Evolutionary conservation across 2,113 vertebrate species (phyloP).

Genomic region (Chiloscyllium plagiosum): DNA sequence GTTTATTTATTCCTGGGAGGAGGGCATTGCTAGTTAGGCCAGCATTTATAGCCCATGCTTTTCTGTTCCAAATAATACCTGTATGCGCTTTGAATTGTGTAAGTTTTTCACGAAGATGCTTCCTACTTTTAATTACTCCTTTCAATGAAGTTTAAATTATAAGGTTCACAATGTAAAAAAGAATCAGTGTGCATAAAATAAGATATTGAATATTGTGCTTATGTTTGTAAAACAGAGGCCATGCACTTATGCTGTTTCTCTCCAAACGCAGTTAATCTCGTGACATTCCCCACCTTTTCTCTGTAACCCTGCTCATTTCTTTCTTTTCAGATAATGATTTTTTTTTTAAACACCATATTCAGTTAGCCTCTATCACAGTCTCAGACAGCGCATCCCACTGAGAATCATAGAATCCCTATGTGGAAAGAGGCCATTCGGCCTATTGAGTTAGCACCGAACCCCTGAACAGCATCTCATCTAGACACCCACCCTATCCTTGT

Average conservation of each 20-base stretch:
- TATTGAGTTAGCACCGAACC: no score
- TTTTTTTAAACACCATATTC: no score
- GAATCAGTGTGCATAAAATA: neutral
- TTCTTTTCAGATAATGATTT: neutral
- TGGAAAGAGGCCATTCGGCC: no score
- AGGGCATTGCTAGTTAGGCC: no score
- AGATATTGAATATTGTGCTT: neutral
- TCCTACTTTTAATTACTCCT: neutral
- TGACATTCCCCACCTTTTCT: neutral
- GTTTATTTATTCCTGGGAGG: no score
- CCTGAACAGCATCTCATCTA: no score
- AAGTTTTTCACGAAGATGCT: neutral
- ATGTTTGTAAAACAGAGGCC: neutral
- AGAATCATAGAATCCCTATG: no score
- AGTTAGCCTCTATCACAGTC: no score
- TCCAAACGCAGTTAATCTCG: neutral
- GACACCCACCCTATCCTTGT: no score
- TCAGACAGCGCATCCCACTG: no score
- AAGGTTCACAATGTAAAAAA: neutral
- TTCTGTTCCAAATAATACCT: neutral
- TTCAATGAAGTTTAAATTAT: neutral
- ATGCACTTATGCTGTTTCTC: neutral
- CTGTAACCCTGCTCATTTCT: neutral
- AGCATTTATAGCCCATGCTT: no score
- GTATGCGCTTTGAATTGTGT: neutral